These are phyloP conservation scores for Dipus sagitta DNA, from an alignment of 2,797 vertebrate genomes.

Conservation along the genomic window DNA sequence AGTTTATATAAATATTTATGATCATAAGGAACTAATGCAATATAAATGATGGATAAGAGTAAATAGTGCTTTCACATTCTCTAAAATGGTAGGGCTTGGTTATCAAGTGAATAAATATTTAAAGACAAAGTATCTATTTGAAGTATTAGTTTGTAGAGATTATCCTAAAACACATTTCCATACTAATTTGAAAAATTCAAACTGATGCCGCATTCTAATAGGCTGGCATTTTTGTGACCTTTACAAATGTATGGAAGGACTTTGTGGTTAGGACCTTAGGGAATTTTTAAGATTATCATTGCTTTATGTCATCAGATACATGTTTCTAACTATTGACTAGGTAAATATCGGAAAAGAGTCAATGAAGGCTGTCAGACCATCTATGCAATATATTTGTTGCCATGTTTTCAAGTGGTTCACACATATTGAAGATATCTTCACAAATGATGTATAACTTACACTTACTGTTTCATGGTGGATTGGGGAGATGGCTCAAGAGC, in stretches of 20 bases:
- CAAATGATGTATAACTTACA: neutral
- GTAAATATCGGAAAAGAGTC: neutral
- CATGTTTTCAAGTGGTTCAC: neutral
- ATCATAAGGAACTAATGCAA: conserved; percentile 25
- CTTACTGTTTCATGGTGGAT: neutral
- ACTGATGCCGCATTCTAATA: neutral
- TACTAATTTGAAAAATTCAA: neutral
- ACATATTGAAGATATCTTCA: neutral
- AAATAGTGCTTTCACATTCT: conserved; percentile 8
- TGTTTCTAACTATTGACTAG: neutral
- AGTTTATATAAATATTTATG: conserved; percentile 54
- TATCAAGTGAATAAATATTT: neutral
- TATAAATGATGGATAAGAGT: neutral
- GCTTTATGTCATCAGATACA: neutral
- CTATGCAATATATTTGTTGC: neutral
- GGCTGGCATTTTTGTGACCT: neutral
- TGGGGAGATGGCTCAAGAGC: too few species aligned
- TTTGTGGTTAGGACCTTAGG: neutral
- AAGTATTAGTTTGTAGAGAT: conserved; percentile 40
- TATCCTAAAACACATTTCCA: neutral
- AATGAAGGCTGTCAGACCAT: neutral
- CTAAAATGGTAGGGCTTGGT: neutral
- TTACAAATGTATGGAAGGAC: neutral
- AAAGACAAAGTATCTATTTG: neutral
- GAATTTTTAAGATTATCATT: neutral